A percentile compares a stretch with the other conserved stretches of the same genome.
These are phyloP conservation scores for Hipparchia sbordonii DNA, from an alignment of 2,888 invertebrate genomes.

Conservation along the genomic window DNA sequence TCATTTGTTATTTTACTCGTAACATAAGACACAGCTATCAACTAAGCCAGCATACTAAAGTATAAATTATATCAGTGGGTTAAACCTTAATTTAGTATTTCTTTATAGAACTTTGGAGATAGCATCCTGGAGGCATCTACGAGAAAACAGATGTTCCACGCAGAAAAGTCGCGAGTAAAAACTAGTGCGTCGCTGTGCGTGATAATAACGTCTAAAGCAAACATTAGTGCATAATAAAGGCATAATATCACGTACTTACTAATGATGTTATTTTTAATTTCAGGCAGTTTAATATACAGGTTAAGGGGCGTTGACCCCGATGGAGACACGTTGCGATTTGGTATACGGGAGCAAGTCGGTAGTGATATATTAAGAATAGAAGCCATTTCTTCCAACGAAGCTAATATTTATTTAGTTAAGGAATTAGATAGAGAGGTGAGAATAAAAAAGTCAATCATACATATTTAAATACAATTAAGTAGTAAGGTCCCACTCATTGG, in stretches of 20 bases:
- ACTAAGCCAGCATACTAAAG: no score
- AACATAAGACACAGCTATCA: no score
- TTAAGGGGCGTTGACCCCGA: slow-evolving; percentile 93
- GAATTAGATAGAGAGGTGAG: slow-evolving; percentile 94
- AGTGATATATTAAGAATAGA: slow-evolving; percentile 93
- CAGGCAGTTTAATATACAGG: slow-evolving; percentile 92
- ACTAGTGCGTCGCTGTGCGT: background rate
- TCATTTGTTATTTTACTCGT: no score
- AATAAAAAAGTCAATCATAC: background rate
- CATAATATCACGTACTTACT: slow-evolving; percentile 4
- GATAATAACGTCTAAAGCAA: background rate
- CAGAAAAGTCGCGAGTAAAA: background rate
- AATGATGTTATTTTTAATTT: slow-evolving; percentile 50
- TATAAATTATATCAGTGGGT: no score
- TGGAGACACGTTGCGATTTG: slow-evolving; percentile 92
- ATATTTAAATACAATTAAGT: no score
- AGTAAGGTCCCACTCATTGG: no score
- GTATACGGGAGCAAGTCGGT: slow-evolving; percentile 90
- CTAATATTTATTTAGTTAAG: slow-evolving; percentile 93
- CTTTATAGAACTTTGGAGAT: no score
- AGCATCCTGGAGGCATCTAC: background rate
- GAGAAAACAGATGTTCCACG: background rate
- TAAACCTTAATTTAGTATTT: no score
- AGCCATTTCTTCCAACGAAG: slow-evolving; percentile 90
- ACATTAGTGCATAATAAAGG: slow-evolving; percentile 6